Evolutionary conservation across 1,140 invertebrate genomes (phyloP).

Genomic region (Drosophila parvula): DNA sequence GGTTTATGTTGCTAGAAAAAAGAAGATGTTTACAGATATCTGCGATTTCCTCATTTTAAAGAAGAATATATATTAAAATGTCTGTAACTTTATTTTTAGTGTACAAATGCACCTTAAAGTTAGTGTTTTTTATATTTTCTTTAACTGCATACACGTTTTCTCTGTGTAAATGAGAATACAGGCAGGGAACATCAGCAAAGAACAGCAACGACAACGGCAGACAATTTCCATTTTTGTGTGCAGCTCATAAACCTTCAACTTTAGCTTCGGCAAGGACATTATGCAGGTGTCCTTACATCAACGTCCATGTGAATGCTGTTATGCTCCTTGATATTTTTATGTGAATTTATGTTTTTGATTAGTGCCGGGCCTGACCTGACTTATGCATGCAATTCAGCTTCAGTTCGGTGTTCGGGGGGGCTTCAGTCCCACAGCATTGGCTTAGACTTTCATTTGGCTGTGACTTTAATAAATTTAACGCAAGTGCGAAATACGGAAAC

Average conservation of each 20-base stretch:
- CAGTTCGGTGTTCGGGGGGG: slow-evolving; percentile 18
- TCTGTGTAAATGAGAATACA: slow-evolving; percentile 39
- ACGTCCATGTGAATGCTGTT: slow-evolving; percentile 28
- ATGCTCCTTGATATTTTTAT: slow-evolving; percentile 68
- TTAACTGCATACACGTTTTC: background rate
- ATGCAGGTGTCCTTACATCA: slow-evolving; percentile 62
- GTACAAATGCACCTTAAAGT: background rate
- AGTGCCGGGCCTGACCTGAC: slow-evolving; percentile 66
- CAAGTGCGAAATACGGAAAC: slow-evolving; percentile 28
- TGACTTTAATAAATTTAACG: slow-evolving; percentile 72
- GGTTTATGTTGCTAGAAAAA: background rate
- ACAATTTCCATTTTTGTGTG: slow-evolving; percentile 80
- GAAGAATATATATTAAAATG: too few species aligned
- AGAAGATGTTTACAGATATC: too few species aligned
- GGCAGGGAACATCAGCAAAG: slow-evolving; percentile 38
- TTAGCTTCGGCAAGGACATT: slow-evolving; percentile 67
- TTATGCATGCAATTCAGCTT: slow-evolving; percentile 69
- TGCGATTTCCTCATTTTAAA: too few species aligned
- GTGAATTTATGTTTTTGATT: slow-evolving; percentile 83
- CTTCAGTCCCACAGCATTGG: background rate
- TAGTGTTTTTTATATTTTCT: background rate
- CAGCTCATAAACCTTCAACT: slow-evolving; percentile 80
- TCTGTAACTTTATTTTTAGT: too few species aligned
- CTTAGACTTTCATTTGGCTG: slow-evolving; percentile 62
- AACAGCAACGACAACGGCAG: slow-evolving; percentile 26